Evolutionary conservation across 2,797 vertebrate genomes (phyloP).

Genomic region (Merluccius polli): DNA sequence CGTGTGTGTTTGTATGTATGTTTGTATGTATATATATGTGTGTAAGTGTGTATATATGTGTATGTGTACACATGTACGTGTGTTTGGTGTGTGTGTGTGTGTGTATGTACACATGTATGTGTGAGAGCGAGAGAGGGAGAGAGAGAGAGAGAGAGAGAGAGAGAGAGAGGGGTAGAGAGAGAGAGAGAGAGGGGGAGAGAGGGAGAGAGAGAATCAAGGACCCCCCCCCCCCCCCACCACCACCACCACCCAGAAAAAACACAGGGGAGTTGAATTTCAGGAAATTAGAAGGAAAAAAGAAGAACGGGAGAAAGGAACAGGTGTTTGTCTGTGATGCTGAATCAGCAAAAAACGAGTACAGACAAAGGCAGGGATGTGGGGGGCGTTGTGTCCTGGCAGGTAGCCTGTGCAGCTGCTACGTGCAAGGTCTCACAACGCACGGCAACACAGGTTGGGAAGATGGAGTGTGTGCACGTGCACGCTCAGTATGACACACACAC

Average conservation of each 20-base stretch:
- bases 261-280: constrained; percentile 33
- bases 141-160: too few species aligned
- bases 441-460: background rate
- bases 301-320: constrained; percentile 14
- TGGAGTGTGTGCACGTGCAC: too few species aligned
- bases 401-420: constrained; percentile 49
- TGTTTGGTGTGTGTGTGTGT: background rate
- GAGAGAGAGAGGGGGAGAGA: too few species aligned
- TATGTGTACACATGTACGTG: background rate
- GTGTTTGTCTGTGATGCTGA: constrained; percentile 37
- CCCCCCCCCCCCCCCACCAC: too few species aligned
- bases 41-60: background rate
- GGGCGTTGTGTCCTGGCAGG: constrained; percentile 55
- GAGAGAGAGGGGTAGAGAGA: too few species aligned
- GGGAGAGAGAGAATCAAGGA: too few species aligned
- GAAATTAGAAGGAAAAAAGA: constrained; percentile 32
- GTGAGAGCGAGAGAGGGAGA: too few species aligned
- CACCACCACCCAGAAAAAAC: too few species aligned
- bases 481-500: background rate
- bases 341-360: constrained; percentile 34
- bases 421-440: background rate
- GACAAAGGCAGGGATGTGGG: constrained; percentile 13
- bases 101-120: background rate
- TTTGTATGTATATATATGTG: too few species aligned
- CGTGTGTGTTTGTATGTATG: background rate